Evolutionary conservation across 2,113 vertebrate species (phyloP).

Genomic region (Tyto alba): DNA sequence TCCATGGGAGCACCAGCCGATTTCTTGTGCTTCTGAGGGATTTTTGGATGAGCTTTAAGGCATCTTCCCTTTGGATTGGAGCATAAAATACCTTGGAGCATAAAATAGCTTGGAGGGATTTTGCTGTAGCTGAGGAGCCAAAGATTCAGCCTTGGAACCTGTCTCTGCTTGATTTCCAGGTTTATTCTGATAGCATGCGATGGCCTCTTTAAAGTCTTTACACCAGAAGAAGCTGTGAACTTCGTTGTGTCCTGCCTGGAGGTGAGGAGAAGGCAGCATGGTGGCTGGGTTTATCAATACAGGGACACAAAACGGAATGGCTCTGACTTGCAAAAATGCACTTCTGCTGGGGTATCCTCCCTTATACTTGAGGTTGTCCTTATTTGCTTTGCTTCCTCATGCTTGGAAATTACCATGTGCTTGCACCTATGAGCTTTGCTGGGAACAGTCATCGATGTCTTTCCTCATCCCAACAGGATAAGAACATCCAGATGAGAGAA

Average conservation of each 20-base stretch:
- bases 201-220: slow-evolving; percentile 96
- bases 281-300: neutral
- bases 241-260: slow-evolving; percentile 85
- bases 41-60: neutral
- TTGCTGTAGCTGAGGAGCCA: neutral
- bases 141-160: neutral
- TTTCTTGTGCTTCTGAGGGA: neutral
- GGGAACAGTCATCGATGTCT: fast-evolving
- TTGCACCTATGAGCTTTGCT: fast-evolving
- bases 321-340: neutral
- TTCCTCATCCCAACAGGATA: slow-evolving; percentile 68
- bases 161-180: slow-evolving; percentile 62
- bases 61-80: neutral
- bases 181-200: slow-evolving; percentile 95
- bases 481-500: slow-evolving; percentile 69
- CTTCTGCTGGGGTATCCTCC: neutral
- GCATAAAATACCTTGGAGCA: fast-evolving
- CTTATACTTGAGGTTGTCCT: neutral
- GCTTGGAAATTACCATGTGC: neutral
- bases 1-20: neutral
- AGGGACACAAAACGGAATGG: neutral
- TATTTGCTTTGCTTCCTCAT: neutral
- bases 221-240: slow-evolving; percentile 90
- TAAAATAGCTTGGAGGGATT: neutral
- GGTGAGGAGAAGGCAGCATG: slow-evolving; percentile 56